Base-by-base conservation (phyloP, 2,888 invertebrate genomes). In the Gisinianus flammeolus region DNA sequence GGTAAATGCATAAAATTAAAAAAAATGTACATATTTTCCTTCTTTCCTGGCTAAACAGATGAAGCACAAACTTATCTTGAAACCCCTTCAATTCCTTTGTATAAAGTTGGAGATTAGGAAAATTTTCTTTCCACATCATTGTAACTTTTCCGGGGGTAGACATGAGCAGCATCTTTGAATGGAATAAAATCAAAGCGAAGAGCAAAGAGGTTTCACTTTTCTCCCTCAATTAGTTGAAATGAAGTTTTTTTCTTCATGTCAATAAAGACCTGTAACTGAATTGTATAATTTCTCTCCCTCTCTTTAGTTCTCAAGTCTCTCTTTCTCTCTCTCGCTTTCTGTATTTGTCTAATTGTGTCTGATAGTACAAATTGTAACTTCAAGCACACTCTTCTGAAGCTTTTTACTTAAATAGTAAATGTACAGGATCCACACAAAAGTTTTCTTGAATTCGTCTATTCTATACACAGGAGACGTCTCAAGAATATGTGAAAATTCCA, bases 81-180 rank as follows among this genome's bases (percentile, higher is more conserved):
- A 44, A 16, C 52, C 16, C 52, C 52, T 44, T 44, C 52, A 44
- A n/a, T n/a, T 58, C 10, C 35, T 35, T 22, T 68, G 68, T 35
- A 10, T 35, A n/a, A 54, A 44, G 12, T 70, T 52, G 54, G 28
- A 54, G 70, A 70, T 70, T 70, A 70, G 70, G 70, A 70, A 54
- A 70, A 70, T 70, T 70, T 70, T 52, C 52, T 70, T 70, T 26
- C 54, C 35, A 70, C 52, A 24, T 70, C 31, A 22, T 70, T 35
- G 52, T 26, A 28, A n/a, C 67, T n/a, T 67, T 67, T 30, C n/a
- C 22, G n/a, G 22, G 31, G 6, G n/a, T 31, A 30, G 31, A 44
- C 52, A 44, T 16, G 52, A 16, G 52, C 52, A 10, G 52, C 31
- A n/a, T 67, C 31, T 69, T 12, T 69, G 69, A 10, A 30, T 69